These are phyloP conservation scores for Triplophysa dalaica DNA, from an alignment of 2,113 vertebrate genomes.

Conservation along the genomic window DNA sequence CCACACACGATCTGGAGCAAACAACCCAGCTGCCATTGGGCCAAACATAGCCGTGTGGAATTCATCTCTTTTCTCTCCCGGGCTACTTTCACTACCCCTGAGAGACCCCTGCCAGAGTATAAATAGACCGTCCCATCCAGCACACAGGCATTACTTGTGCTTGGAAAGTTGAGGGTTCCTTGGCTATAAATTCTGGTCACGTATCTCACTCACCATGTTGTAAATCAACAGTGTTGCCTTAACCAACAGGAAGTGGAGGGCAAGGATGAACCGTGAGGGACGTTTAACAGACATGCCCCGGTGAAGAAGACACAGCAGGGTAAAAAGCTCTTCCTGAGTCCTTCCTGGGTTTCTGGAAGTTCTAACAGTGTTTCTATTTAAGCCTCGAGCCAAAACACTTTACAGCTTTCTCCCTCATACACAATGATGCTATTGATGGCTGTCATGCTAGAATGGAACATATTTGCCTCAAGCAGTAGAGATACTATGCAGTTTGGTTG, in stretches of 20 bases:
- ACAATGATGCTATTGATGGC: constrained; percentile 73
- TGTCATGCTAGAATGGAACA: constrained; percentile 65
- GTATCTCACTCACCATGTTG: constrained; percentile 57
- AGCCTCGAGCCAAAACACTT: constrained; percentile 64
- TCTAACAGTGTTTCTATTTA: constrained; percentile 52
- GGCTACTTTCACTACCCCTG: constrained; percentile 60
- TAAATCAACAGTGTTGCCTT: constrained; percentile 58
- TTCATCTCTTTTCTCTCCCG: constrained; percentile 38
- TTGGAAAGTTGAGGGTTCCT: constrained; percentile 54
- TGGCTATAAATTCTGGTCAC: constrained; percentile 64
- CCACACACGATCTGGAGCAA: constrained; percentile 34
- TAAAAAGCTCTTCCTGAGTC: constrained; percentile 52
- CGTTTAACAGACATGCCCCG: constrained; percentile 9
- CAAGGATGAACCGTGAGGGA: constrained; percentile 23
- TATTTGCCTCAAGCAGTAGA: constrained; percentile 62
- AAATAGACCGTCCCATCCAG: constrained; percentile 63
- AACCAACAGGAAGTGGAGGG: constrained; percentile 7
- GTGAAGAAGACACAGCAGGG: constrained; percentile 36
- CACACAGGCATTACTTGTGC: constrained; percentile 56
- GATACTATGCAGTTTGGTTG: constrained; percentile 53
- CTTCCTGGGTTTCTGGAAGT: constrained; percentile 61
- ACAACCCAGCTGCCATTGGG: constrained; percentile 55
- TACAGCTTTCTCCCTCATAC: constrained; percentile 60
- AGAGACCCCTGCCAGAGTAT: constrained; percentile 55
- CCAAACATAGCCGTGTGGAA: constrained; percentile 57